These are phyloP conservation scores for Drosophila demipolita DNA, from an alignment of 2,888 invertebrate species.

Conservation along the genomic window DNA sequence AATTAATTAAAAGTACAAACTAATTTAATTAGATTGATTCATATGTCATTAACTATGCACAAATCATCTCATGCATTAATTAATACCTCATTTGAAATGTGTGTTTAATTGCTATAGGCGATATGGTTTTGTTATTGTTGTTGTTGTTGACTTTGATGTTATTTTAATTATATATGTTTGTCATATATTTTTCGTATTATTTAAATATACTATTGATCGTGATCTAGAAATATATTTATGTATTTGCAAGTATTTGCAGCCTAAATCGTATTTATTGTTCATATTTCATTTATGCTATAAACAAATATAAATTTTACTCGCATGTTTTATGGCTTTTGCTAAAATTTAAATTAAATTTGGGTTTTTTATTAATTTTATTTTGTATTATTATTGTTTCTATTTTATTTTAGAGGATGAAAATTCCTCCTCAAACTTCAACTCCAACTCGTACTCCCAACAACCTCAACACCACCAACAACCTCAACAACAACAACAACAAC, in stretches of 20 bases:
- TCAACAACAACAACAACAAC: constrained; percentile 45
- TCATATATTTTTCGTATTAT: not conserved
- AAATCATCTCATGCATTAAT: not conserved
- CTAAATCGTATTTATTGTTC: not conserved
- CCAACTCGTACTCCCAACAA: constrained; percentile 62
- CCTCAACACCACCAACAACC: constrained; percentile 53
- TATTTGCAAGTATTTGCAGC: not conserved
- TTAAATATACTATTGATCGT: not conserved
- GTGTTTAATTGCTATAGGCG: not conserved
- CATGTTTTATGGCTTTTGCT: constrained; percentile 4
- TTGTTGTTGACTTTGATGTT: not conserved
- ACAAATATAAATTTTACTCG: not conserved
- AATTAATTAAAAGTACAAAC: not conserved
- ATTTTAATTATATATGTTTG: not conserved
- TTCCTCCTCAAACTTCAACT: constrained; percentile 75
- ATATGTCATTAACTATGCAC: not conserved
- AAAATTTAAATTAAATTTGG: constrained; percentile 28
- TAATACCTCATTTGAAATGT: not conserved
- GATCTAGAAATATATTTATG: not conserved
- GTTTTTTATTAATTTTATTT: constrained; percentile 40
- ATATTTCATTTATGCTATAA: not conserved
- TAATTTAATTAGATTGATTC: not conserved
- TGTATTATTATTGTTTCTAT: constrained; percentile 50
- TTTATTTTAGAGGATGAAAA: constrained; percentile 82
- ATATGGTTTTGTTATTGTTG: not conserved